Base-by-base conservation (phyloP, 2,888 invertebrate species). In the Siphonodentalium dalli region DNA sequence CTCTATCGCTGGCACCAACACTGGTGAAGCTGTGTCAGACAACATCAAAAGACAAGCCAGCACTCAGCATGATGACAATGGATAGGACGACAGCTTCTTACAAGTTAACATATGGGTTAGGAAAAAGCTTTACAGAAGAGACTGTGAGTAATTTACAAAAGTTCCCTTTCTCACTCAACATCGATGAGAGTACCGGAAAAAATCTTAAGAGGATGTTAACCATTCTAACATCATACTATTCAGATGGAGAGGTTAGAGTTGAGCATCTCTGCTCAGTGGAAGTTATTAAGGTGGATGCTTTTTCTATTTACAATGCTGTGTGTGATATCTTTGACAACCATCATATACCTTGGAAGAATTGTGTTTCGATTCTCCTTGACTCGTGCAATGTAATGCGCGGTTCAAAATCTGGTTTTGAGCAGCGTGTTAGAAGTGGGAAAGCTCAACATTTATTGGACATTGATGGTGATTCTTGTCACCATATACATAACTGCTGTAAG, bases 381-480 rank as follows among this genome's bases (percentile, higher is more conserved):
- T 65, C 66, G 1, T 68, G 66, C 28, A 46, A 31, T 29, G 64
- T 65, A 0, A 69, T 70, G 68, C 2, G 66, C 1, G 64, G 66
- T 0, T 33, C 34, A 2, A 64, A 65, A 37, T 27, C 37, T n/a
- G 66, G 68, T 23, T 13, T 70, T 6, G 68, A 70, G 37, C 54
- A 42, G 5, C 24, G 47, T 23, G 44, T 69, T 0, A 8, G 62
- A 26, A 15, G 20, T n/a, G 34, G 57, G 13, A 50, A 50, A 15
- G 66, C 68, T 11, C 58, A 54, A 15, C 69, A 70, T 41, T 43
- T 70, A 0, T 35, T 70, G 3, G 65, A 68, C 40, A 56, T 70
- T 28, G 68, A 70, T 49, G 69, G 69, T 3, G 66, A 70, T 41
- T 39, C 53, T 0, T 65, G 68, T 23, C 68, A 68, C 29, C 71